phyloP scores from a whole-genome alignment of 2,797 vertebrate genomes.

The Acanthopagrus latus region DNA sequence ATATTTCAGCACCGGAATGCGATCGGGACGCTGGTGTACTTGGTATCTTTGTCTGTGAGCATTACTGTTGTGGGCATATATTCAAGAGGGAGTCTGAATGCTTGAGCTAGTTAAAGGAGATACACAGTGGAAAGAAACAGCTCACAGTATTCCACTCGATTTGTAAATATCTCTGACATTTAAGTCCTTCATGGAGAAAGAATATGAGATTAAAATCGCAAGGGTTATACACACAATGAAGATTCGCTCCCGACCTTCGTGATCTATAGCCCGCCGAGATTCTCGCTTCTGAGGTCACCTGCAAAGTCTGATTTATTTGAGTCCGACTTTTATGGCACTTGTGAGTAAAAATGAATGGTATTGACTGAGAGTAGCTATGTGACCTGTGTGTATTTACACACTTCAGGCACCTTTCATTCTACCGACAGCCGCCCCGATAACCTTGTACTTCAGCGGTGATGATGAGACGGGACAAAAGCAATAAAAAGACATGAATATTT shows the following conservation, averaged over 20 bases:
- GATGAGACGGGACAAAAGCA: not conserved
- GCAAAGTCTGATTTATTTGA: not conserved
- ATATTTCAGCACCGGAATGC: conserved; percentile 36
- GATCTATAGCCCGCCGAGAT: not conserved
- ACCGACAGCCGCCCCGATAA: not conserved
- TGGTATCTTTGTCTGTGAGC: conserved; percentile 22
- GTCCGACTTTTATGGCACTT: conserved; percentile 1
- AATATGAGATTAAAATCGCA: not conserved
- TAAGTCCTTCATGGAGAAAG: not conserved
- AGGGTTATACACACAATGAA: not conserved
- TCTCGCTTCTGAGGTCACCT: not conserved
- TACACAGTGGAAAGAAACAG: not conserved
- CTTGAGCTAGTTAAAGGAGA: conserved; percentile 16
- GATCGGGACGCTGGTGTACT: conserved; percentile 17
- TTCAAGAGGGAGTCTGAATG: conserved; percentile 24
- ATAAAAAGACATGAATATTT: not conserved
- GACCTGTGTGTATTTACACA: not conserved
- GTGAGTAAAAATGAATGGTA: not conserved
- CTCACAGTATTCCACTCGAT: conserved; percentile 17
- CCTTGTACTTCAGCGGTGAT: not conserved
- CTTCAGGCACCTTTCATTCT: conserved; percentile 4
- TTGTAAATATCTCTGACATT: conserved; percentile 29
- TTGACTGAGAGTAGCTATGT: not conserved
- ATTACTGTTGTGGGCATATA: conserved; percentile 6
- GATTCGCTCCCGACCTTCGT: not conserved